Evolutionary conservation across 2,113 vertebrate genomes (phyloP).

Genomic region (Platysternon megacephalum): DNA sequence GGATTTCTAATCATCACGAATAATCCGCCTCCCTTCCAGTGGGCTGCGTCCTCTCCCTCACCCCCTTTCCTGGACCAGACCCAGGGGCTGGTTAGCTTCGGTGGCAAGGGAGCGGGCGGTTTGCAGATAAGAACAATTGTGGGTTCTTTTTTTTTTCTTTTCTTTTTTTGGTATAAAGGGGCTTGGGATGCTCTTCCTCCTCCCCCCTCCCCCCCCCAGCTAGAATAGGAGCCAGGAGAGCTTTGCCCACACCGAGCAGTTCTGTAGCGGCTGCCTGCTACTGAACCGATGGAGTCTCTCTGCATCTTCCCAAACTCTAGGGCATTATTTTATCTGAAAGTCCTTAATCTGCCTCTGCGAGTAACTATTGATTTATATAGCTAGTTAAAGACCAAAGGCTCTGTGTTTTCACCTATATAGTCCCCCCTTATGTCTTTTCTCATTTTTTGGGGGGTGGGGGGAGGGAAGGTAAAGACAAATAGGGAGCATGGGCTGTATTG

Average conservation of each 20-base stretch:
- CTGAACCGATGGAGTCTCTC: not conserved
- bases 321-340: not conserved
- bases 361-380: constrained; percentile 42
- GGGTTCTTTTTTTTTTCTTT: too few relatives aligned
- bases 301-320: not conserved
- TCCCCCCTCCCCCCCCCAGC: not conserved
- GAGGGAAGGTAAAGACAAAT: not conserved
- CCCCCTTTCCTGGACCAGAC: not conserved
- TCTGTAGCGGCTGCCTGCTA: not conserved
- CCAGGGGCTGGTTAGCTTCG: not conserved
- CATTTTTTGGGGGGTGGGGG: accelerated
- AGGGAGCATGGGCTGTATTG: not conserved
- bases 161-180: not conserved
- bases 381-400: constrained; percentile 8
- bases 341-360: not conserved
- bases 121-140: not conserved
- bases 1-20: not conserved
- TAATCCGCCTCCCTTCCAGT: not conserved
- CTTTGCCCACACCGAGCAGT: not conserved
- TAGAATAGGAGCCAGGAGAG: not conserved
- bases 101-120: not conserved
- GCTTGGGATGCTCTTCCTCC: not conserved
- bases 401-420: not conserved
- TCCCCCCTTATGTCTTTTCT: accelerated
- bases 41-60: not conserved